Evolutionary conservation across 2,888 invertebrate genomes (phyloP), one percentile per base, ranked within the genome.

Genomic region (Aphidoletes aphidimyza): DNA sequence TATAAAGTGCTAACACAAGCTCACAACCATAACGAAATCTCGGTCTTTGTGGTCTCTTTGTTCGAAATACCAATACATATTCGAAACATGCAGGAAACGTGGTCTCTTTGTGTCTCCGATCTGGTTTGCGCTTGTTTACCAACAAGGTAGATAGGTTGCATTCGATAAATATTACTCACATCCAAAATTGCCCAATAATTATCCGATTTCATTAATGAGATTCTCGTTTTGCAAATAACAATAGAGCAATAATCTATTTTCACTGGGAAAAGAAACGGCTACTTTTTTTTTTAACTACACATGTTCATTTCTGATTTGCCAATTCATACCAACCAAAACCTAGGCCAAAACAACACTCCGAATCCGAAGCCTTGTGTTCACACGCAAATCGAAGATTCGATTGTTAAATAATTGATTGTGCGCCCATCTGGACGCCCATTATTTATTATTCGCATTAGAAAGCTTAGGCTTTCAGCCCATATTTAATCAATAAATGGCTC

Each of bases 401-500:
- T 69, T 30, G 69, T 69, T 5, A 69, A 30, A 69, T 69, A 69
- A 69, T 69, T 69, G 69, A 69, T 69, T 69, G 30, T 69, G 69
- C 17, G 30, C 34, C n/a, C n/a, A n/a, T n/a, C n/a, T n/a, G n/a
- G n/a, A n/a, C n/a, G n/a, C n/a, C n/a, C 69, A 69, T 69, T 69
- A 69, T 69, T 69, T 69, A 69, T 69, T 30, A 30, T 14, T 30
- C n/a, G 69, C 9, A 69, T 30, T 30, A 54, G 54, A 54, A 11
- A 22, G 26, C 3, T 11, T n/a, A 54, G 22, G n/a, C 22, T 54
- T 47, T 17, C 17, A 5, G 54, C 2, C 5, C 22, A 2, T 6
- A 11, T 54, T 54, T 5, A 54, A 14, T 26, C 22, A 26, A 54
- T 26, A 54, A 54, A 54, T 22, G 26, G 6, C 14, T 14, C 42